phyloP scores from a whole-genome alignment of 1,140 invertebrate genomes.

The Pissodes strobi region DNA sequence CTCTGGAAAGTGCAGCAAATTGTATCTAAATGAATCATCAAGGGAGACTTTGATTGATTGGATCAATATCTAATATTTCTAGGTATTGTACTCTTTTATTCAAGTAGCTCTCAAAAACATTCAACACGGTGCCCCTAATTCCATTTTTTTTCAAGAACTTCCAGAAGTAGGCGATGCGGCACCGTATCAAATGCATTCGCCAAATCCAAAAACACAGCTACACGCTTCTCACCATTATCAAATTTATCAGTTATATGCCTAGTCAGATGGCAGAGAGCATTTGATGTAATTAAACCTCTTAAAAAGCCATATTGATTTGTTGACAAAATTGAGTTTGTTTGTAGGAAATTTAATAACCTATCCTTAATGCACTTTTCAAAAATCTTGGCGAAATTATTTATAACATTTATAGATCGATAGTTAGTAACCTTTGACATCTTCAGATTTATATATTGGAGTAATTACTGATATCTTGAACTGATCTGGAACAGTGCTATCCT shows the following conservation, averaged over 20 bases:
- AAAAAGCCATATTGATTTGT: slow-evolving; percentile 37
- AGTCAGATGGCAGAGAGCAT: slow-evolving; percentile 7
- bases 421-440: slow-evolving; percentile 21
- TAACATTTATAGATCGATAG: slow-evolving; percentile 40
- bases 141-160: slow-evolving; percentile 7
- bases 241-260: slow-evolving; percentile 27
- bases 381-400: slow-evolving; percentile 38
- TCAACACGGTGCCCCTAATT: too few relatives aligned
- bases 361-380: slow-evolving; percentile 39
- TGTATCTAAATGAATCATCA: too few relatives aligned
- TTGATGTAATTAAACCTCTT: slow-evolving; percentile 17
- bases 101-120: too few relatives aligned
- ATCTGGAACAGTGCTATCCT: slow-evolving; percentile 1
- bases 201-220: slow-evolving; percentile 20
- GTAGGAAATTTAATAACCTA: slow-evolving; percentile 34
- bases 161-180: slow-evolving; percentile 12
- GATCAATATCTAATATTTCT: too few relatives aligned
- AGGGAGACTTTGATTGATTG: too few relatives aligned
- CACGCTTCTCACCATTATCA: slow-evolving; percentile 4
- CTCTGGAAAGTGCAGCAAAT: too few relatives aligned
- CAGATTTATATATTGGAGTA: slow-evolving; percentile 17
- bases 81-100: too few relatives aligned
- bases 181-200: slow-evolving; percentile 29
- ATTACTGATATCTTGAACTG: too few relatives aligned
- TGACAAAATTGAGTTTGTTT: too few relatives aligned